phyloP scores from a whole-genome alignment of 1,140 invertebrate genomes.

The Gryon sp. region DNA sequence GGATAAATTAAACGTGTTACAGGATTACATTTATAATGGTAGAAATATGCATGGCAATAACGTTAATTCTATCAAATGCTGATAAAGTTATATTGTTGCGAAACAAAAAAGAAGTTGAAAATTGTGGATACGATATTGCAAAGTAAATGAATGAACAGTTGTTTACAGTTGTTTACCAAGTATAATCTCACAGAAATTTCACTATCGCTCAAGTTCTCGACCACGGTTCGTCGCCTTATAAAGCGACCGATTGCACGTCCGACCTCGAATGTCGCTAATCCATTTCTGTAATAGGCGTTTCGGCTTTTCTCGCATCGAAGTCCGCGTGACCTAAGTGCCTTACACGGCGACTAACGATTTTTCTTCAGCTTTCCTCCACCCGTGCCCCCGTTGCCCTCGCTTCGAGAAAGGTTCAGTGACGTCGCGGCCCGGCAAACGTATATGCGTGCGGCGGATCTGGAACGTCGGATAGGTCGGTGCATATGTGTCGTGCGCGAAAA shows the following conservation, averaged over 20 bases:
- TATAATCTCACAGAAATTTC: conserved; percentile 34
- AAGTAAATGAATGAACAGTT: neutral
- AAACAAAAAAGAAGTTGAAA: too few species aligned
- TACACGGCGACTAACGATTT: conserved; percentile 71
- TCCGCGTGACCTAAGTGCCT: conserved; percentile 70
- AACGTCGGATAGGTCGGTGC: conserved; percentile 60
- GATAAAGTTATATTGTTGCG: too few species aligned
- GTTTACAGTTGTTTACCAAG: neutral
- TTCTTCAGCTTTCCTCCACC: conserved; percentile 51
- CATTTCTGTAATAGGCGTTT: conserved; percentile 56
- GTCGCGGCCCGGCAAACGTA: conserved; percentile 63
- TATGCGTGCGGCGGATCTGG: conserved; percentile 62
- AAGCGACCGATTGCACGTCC: conserved; percentile 27
- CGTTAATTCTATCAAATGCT: too few species aligned
- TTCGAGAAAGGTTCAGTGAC: conserved; percentile 71
- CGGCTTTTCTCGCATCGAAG: conserved; percentile 55
- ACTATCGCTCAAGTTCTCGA: conserved; percentile 55
- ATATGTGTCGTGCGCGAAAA: conserved; percentile 59
- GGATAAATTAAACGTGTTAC: too few species aligned
- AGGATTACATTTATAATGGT: too few species aligned
- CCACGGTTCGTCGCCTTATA: conserved; percentile 37
- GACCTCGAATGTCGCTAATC: conserved; percentile 65
- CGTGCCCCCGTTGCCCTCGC: conserved; percentile 18
- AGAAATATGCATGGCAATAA: too few species aligned
- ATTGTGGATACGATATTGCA: too few species aligned